Evolutionary conservation across 2,888 invertebrate genomes (phyloP), one percentile per base, ranked within the genome.

Genomic region (Ornithoptera alexandrae): DNA sequence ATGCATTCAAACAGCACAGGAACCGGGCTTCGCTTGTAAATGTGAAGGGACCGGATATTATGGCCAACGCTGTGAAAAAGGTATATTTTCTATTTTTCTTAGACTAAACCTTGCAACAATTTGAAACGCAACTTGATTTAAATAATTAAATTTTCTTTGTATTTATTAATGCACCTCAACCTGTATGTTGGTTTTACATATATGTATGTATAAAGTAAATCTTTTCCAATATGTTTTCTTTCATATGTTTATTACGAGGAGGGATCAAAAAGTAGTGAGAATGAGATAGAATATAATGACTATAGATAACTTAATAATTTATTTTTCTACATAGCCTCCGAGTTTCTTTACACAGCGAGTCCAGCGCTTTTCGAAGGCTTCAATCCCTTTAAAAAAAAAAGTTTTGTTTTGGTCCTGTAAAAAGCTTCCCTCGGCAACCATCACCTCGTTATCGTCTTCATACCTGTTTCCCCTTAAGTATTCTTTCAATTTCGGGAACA

Each of bases 11-110:
- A 95, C 95, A 18, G 90, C 93, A 0, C 94, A 94, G 73, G 93
- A 94, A 5, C 95, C 95, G 0, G 95, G 95, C 15, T 96, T 89
- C 83, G 92, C 93, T 76, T 96, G 96, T 80, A 92, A 94, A 75
- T 96, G 96, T 79, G 95, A 95, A 77, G 95, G 95, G 67, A 95
- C 96, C n/a, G 96, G 96, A 62, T 96, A 88, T 82, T 95, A 95
- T 79, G 96, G 97, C 0, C 89, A 92, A 65, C 92, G 94, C 67
- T 96, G 96, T 84, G 95, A 95, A 78, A 94, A 93, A 93, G 94
- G 96, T 89, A 82, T 6, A 39, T 20, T 50, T 15, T 17, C 2
- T 2, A 8, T 39, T 46, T 46, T 46, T 46, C 15, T 46, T 46
- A 46, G 7, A 15, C 15, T 6, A 46, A 15, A 50, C 5, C 50